Percentiles rank a stretch among this genome's conserved stretches.
phyloP scores from a whole-genome alignment of 2,888 invertebrate species.

The Deroplatys truncata region DNA sequence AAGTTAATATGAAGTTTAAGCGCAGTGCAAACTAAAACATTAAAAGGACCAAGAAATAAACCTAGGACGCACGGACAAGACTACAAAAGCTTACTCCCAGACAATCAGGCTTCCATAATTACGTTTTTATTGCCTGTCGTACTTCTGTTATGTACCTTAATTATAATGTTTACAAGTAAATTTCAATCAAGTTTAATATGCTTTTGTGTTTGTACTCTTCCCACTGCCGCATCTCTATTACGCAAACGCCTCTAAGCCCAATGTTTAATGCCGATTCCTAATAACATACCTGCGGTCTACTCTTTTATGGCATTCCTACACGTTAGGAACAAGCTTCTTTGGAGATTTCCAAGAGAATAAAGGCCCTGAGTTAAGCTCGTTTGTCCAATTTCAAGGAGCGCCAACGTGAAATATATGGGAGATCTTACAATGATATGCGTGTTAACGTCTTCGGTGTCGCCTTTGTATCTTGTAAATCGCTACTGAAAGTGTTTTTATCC shows the following conservation, averaged over 20 bases:
- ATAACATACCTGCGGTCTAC: neutral
- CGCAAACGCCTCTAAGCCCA: neutral
- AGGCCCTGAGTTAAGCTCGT: neutral
- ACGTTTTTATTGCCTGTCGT: neutral
- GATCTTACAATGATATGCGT: no score
- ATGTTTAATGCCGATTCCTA: neutral
- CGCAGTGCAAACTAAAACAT: no score
- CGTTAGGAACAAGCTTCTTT: neutral
- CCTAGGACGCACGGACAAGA: neutral
- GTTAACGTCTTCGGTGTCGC: no score
- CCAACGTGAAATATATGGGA: neutral
- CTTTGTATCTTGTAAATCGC: no score
- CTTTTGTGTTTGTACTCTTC: neutral
- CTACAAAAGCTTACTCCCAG: neutral
- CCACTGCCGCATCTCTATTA: neutral
- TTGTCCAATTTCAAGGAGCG: neutral
- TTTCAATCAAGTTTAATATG: neutral
- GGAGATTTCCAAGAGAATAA: neutral
- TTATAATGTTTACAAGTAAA: neutral
- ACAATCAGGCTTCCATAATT: neutral
- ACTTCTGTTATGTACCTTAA: neutral
- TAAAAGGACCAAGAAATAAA: no score
- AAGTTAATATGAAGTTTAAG: no score
- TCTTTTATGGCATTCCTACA: neutral
- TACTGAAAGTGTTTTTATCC: no score